Conservation (phyloP, 2,888 invertebrate genomes). For the Campopleginae sp. region DNA sequence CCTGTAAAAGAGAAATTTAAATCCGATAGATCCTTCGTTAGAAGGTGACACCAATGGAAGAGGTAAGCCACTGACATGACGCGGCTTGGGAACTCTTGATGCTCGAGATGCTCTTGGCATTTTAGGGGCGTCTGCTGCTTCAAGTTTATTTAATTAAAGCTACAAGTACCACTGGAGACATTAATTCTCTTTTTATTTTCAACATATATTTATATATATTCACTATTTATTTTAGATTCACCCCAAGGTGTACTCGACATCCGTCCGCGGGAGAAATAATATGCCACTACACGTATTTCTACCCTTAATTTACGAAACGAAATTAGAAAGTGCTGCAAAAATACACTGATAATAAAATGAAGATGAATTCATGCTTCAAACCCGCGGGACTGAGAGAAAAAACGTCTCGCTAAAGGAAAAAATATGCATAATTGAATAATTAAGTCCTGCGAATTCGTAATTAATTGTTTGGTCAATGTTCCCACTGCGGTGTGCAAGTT, state of each 20-base stretch:
- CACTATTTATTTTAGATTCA: background rate
- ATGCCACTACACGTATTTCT: background rate
- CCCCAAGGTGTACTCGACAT: constrained; percentile 36
- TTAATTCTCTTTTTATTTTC: constrained; percentile 30
- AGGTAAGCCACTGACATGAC: constrained; percentile 15
- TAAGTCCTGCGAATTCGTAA: too few species aligned
- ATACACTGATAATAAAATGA: background rate
- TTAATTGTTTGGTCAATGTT: too few species aligned
- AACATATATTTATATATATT: background rate
- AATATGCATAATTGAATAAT: too few species aligned
- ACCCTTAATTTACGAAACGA: constrained; percentile 18
- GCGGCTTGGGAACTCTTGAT: constrained; percentile 21
- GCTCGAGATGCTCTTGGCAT: constrained; percentile 30
- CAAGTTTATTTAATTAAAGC: constrained; percentile 48
- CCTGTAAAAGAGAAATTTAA: background rate
- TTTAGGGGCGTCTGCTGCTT: constrained; percentile 43
- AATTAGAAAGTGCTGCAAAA: background rate
- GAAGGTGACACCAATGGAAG: constrained; percentile 14
- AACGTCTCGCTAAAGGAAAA: too few species aligned
- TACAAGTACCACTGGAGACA: constrained; percentile 21
- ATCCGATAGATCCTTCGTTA: background rate
- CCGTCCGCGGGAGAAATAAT: background rate
- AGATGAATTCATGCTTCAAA: background rate
- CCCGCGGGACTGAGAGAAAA: background rate
- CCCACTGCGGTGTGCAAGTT: too few species aligned